These are phyloP conservation scores for Dipodomys spectabilis DNA, from an alignment of 2,113 vertebrate species.

Conservation along the genomic window DNA sequence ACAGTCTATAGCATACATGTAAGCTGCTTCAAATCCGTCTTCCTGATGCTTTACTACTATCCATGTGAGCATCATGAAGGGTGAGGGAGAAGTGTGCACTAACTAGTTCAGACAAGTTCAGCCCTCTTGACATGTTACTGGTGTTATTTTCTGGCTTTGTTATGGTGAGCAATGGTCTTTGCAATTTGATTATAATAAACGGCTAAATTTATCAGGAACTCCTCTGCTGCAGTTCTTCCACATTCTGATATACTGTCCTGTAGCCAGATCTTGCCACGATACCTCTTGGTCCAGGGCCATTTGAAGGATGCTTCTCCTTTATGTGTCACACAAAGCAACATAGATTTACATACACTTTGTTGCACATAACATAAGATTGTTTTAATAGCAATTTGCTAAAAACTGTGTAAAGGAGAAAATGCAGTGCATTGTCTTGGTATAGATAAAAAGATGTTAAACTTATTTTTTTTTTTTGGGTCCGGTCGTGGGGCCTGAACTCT, in stretches of 20 bases:
- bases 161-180: neutral
- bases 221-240: neutral
- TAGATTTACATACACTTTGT: neutral
- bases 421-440: neutral
- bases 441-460: neutral
- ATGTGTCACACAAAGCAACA: neutral
- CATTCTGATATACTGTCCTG: neutral
- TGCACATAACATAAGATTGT: neutral
- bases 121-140: neutral
- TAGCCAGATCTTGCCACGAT: too few species aligned
- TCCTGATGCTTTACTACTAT: neutral
- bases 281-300: neutral
- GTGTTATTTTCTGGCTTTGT: neutral
- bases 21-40: neutral
- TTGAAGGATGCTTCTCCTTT: neutral
- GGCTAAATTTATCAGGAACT: neutral
- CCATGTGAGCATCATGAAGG: neutral
- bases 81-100: neutral
- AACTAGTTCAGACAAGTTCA: neutral
- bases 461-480: neutral
- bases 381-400: conserved; percentile 9
- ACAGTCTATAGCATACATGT: neutral
- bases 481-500: too few species aligned
- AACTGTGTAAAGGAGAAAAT: neutral
- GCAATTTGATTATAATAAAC: neutral